phyloP scores from a whole-genome alignment of 2,797 vertebrate species.

The Anguilla marmorata region DNA sequence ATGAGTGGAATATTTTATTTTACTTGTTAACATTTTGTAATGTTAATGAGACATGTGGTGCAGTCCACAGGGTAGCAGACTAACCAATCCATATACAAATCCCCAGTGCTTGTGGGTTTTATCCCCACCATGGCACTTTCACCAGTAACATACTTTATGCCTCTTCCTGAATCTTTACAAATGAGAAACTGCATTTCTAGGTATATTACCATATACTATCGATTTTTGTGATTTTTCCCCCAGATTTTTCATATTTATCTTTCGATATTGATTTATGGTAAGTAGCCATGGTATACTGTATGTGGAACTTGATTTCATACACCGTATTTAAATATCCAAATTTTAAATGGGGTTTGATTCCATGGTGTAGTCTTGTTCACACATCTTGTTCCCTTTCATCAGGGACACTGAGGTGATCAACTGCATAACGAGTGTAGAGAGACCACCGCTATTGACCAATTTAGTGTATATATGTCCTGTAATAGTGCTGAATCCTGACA shows the following conservation, averaged over 20 bases:
- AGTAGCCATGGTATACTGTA: not conserved
- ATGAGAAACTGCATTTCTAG: not conserved
- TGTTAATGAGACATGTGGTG: too few species aligned
- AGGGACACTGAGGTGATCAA: constrained; percentile 11
- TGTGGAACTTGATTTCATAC: not conserved
- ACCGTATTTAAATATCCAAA: not conserved
- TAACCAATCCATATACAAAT: too few species aligned
- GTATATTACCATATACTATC: not conserved
- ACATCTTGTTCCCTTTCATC: constrained; percentile 24
- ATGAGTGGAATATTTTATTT: too few species aligned
- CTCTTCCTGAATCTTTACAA: not conserved
- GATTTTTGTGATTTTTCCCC: not conserved
- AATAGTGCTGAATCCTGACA: constrained; percentile 37
- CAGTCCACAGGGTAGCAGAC: too few species aligned
- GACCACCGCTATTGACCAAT: not conserved
- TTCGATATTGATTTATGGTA: not conserved
- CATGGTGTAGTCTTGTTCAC: not conserved
- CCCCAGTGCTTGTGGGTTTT: too few species aligned
- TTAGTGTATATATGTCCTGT: constrained; percentile 32
- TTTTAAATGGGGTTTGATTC: not conserved
- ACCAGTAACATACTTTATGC: too few species aligned
- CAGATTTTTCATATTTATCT: not conserved
- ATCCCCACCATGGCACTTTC: too few species aligned
- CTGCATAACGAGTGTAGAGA: not conserved
- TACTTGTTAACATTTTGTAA: too few species aligned